A percentile compares a stretch with the other conserved stretches of the same genome.
Conservation (phyloP, 1,140 invertebrate species). For the Drosophila rufa region DNA sequence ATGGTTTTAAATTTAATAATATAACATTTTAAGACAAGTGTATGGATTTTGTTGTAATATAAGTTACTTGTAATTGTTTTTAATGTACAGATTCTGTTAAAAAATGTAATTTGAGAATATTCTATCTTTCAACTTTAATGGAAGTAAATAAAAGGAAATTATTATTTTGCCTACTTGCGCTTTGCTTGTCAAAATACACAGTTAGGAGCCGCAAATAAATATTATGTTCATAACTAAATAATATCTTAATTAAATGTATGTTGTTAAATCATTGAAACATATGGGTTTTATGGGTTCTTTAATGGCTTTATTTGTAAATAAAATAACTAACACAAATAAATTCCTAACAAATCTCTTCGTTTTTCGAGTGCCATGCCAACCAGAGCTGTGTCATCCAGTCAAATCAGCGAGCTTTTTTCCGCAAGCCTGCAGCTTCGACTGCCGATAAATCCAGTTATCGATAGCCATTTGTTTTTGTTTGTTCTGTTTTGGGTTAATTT, state of each 20-base stretch:
- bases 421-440: constrained; percentile 6
- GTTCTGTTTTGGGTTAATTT: constrained; percentile 29
- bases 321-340: not conserved
- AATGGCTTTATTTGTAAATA: not conserved
- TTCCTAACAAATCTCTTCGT: not conserved
- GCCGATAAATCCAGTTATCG: constrained; percentile 8
- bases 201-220: too few relatives aligned
- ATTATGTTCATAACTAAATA: not conserved
- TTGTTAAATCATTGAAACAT: too few relatives aligned
- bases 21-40: too few relatives aligned
- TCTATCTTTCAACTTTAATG: too few relatives aligned
- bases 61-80: too few relatives aligned
- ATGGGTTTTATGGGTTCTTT: not conserved
- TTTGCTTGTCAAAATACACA: too few relatives aligned
- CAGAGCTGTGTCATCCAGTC: constrained; percentile 19
- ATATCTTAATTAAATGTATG: not conserved
- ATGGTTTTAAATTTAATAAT: too few relatives aligned
- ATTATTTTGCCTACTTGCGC: too few relatives aligned
- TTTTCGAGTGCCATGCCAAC: not conserved
- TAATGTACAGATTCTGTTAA: too few relatives aligned
- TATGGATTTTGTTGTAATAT: too few relatives aligned
- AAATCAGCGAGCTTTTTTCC: constrained; percentile 70
- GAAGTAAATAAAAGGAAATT: too few relatives aligned
- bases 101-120: too few relatives aligned
- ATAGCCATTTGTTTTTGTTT: constrained; percentile 71